Base-by-base conservation (phyloP, 1,140 invertebrate genomes). In the Thaumetopoea pityocampa region DNA sequence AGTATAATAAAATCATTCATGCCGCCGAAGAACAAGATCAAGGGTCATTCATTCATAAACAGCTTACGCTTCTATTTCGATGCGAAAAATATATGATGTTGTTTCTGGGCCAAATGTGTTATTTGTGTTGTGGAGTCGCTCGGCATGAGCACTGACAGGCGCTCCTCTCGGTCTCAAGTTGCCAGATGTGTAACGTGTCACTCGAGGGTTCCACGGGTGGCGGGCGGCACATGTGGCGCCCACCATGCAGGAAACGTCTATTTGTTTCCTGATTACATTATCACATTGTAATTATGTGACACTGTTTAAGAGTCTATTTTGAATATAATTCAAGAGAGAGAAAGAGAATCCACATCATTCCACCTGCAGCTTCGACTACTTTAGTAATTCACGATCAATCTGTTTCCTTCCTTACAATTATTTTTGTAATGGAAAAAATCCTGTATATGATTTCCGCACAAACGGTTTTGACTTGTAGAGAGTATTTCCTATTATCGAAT, bases 21-120 rank as follows among this genome's bases (percentile, higher is more conserved):
- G 59, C 35, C 16, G 17, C 34, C 37, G 52, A 54, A 58, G 58
- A 53, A 63, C 58, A 62, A 40, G 34, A 33, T 38, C 17, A 51
- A 48, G 59, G 51, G 47, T 23, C 46, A 44, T 52, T 49, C 64
- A 65, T 67, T 67, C 55, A 70, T 54, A 60, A 65, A 35, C 28
- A 18, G 32, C 51, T 24, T 34, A 49, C 55, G 49, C 51, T 51
- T 51, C 47, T 41, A 41, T 41, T 30, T 42, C 41, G 43, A 47
- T 37, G 42, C 51, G 45, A 40, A 61, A 59, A 68, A 62, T 62
- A 61, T 47, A 27, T 57, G 51, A 53, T 48, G 52, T 59, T 58
- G 44, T 49, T 61, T 54, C 51, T 52, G 56, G 28, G 51, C 59
- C 53, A 62, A 65, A 64, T 68, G 58, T 64, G 67, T 53, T 60